Conservation (phyloP, 2,888 invertebrate genomes). For the Pandemis heparana region DNA sequence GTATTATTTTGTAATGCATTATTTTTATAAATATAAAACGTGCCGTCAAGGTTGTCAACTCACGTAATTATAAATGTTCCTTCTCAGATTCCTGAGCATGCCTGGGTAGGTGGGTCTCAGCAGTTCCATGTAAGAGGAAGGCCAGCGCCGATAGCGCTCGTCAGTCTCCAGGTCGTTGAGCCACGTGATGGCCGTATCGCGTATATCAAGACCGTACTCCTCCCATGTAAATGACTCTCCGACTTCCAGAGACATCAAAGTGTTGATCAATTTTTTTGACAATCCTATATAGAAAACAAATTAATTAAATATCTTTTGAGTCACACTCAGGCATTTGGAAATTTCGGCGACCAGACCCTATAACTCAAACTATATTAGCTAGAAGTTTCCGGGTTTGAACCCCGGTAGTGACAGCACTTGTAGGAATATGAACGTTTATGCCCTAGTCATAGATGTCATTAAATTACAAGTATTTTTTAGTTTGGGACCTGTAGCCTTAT, state of each 20-base stretch:
- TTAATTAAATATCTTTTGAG: neutral
- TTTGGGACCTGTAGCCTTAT: too few relatives aligned
- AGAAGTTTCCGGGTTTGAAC: too few relatives aligned
- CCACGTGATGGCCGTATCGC: slow-evolving; percentile 97
- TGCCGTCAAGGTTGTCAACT: slow-evolving; percentile 53
- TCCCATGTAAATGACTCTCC: slow-evolving; percentile 85
- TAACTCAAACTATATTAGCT: too few relatives aligned
- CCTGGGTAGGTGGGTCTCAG: slow-evolving; percentile 99
- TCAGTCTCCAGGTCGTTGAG: slow-evolving; percentile 98
- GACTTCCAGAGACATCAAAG: slow-evolving; percentile 90
- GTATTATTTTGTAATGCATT: too few relatives aligned
- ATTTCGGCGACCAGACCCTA: too few relatives aligned
- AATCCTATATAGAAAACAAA: slow-evolving; percentile 76
- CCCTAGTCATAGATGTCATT: too few relatives aligned
- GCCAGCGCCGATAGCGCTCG: slow-evolving; percentile 95
- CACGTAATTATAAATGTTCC: slow-evolving; percentile 94
- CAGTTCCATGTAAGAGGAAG: slow-evolving; percentile 94
- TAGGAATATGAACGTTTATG: too few relatives aligned
- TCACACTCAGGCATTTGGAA: too few relatives aligned
- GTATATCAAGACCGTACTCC: slow-evolving; percentile 97
- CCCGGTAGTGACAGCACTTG: too few relatives aligned
- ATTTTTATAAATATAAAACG: too few relatives aligned
- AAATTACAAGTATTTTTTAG: too few relatives aligned
- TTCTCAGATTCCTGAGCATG: slow-evolving; percentile 95
- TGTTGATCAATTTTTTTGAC: slow-evolving; percentile 87